Evolutionary conservation across 2,888 invertebrate species (phyloP), one percentile per base, ranked within the genome.

Genomic region (Limenitis camilla): DNA sequence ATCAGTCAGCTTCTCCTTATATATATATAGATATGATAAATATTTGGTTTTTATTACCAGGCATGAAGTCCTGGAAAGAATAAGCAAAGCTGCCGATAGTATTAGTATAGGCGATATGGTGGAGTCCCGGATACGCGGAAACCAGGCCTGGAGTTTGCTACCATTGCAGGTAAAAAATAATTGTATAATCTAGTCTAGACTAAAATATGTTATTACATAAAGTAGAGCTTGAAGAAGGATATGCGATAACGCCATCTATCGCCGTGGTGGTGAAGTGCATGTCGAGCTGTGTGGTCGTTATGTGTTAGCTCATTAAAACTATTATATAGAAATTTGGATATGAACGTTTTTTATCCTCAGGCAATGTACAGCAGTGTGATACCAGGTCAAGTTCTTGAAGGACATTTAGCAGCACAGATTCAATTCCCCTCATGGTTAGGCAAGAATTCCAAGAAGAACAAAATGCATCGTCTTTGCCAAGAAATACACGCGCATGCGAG

Each of bases 381-480:
- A 50, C 99, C 99, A 0, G 97, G 98, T 0, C 90, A 93, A 65
- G 87, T 91, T 49, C 91, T 99, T 91, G 89, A 92, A 29, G 99
- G 99, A 0, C 90, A 92, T 68, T 78, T 97, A 53, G 85, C 89
- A 0, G 92, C 91, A 0, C 93, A 93, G 87, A 93, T 97, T 19
- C 92, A 93, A 69, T 99, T 99, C 79, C 99, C 99, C 2, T 87
- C 90, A 36, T 99, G 99, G 98, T 91, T 99, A 49, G 99, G 99
- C 1, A 96, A 96, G 81, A 96, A 98, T 85, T 98, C 99, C 0
- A 92, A 91, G 58, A 85, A 90, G 11, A 91, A 84, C 59, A 99
- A 98, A 84, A 92, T 94, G 71, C 91, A 92, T 41, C 89, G 98
- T 19, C 87, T 97, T 42, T 84, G 94, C 8, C 94, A 94, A 76